These are phyloP conservation scores for Amiota communis DNA, from an alignment of 2,888 invertebrate species.

Conservation along the genomic window DNA sequence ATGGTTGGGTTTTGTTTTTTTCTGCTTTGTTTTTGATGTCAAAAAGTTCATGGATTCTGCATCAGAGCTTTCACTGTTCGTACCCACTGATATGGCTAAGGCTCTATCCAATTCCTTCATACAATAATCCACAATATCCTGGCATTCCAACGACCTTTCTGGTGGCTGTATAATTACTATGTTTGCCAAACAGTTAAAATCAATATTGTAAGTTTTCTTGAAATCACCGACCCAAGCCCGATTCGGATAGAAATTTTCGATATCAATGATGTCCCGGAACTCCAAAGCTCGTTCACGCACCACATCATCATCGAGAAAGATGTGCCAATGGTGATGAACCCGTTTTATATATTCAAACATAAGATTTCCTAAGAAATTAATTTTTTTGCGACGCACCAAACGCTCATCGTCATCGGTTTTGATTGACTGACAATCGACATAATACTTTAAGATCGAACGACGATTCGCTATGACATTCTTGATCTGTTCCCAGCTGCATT, in stretches of 20 bases:
- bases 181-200: conserved; percentile 42
- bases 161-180: conserved; percentile 45
- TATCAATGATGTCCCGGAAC: conserved; percentile 48
- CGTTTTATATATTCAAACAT: conserved; percentile 54
- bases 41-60: background rate
- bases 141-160: conserved; percentile 42
- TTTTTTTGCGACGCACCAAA: conserved; percentile 51
- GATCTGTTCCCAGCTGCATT: conserved; percentile 57
- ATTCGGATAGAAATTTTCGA: conserved; percentile 53
- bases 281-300: conserved; percentile 48
- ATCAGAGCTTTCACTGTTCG: background rate
- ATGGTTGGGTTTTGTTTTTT: background rate
- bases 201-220: conserved; percentile 49
- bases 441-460: conserved; percentile 50
- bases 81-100: background rate
- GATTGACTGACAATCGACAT: conserved; percentile 51
- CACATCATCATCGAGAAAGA: conserved; percentile 40
- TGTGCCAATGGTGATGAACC: conserved; percentile 43
- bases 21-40: conserved; percentile 19
- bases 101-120: conserved; percentile 43
- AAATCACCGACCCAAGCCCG: conserved; percentile 52
- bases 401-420: conserved; percentile 45
- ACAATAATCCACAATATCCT: conserved; percentile 50
- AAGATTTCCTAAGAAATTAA: conserved; percentile 52
- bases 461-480: conserved; percentile 53